These are phyloP conservation scores for Grapholita molesta DNA, from an alignment of 1,140 invertebrate genomes.

Conservation along the genomic window DNA sequence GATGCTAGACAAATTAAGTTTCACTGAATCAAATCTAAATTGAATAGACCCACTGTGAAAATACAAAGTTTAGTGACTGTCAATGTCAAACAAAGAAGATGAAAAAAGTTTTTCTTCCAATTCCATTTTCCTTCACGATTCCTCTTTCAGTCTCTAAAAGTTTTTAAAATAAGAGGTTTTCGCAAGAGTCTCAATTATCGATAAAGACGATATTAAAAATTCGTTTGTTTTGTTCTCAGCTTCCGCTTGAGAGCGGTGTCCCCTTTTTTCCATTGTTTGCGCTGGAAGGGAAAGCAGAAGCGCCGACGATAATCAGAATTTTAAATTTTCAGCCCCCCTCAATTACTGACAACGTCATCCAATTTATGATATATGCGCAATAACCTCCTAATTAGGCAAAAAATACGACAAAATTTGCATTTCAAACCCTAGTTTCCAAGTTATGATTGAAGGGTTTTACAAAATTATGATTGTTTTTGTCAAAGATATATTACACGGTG, in stretches of 20 bases:
- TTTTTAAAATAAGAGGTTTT: constrained; percentile 77
- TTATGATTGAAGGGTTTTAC: too few relatives aligned
- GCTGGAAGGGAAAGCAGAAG: constrained; percentile 63
- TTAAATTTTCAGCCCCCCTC: constrained; percentile 65
- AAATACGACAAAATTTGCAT: constrained; percentile 21
- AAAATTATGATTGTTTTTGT: too few relatives aligned
- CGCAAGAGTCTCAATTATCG: constrained; percentile 77
- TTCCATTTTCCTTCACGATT: constrained; percentile 75
- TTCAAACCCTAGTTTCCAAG: too few relatives aligned
- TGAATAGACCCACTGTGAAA: constrained; percentile 73
- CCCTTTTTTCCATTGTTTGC: constrained; percentile 76
- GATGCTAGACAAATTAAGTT: constrained; percentile 63
- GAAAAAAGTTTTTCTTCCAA: constrained; percentile 76
- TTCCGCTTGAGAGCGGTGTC: constrained; percentile 63
- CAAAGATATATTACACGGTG: too few relatives aligned
- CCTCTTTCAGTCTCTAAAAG: constrained; percentile 75
- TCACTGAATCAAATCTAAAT: constrained; percentile 66
- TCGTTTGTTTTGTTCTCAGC: constrained; percentile 77
- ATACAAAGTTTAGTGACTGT: constrained; percentile 74
- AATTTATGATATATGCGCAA: constrained; percentile 60
- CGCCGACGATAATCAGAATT: constrained; percentile 71
- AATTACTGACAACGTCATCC: constrained; percentile 66
- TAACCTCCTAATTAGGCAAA: constrained; percentile 68
- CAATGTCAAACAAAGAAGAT: constrained; percentile 78
- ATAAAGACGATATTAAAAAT: constrained; percentile 78